Percentiles rank a stretch among this genome's conserved stretches.
Evolutionary conservation across 2,888 invertebrate genomes (phyloP).

Genomic region (Choreutis nemorana): DNA sequence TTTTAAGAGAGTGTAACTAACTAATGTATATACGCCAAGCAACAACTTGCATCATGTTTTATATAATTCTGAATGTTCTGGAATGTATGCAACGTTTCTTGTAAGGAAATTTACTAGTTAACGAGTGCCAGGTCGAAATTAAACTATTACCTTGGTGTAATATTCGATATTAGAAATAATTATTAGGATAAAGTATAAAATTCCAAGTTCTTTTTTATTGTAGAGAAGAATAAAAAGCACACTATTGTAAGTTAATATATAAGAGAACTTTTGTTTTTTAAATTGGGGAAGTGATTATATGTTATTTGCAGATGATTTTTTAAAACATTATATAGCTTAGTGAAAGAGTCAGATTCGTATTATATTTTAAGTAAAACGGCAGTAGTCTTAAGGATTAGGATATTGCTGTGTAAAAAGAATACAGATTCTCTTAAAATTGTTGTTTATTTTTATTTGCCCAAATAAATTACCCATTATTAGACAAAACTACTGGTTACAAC

Average conservation of each 20-base stretch:
- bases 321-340: constrained; percentile 36
- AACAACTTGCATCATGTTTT: constrained; percentile 19
- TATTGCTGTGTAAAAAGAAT: constrained; percentile 57
- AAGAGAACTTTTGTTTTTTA: constrained; percentile 29
- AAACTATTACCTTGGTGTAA: constrained; percentile 29
- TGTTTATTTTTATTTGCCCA: constrained; percentile 15
- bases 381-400: constrained; percentile 45
- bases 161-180: constrained; percentile 25
- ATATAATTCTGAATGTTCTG: constrained; percentile 15
- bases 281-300: constrained; percentile 23
- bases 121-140: constrained; percentile 19
- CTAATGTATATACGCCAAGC: constrained; percentile 44
- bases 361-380: constrained; percentile 55
- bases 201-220: constrained; percentile 38
- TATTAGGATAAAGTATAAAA: constrained; percentile 28
- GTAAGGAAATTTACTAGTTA: constrained; percentile 3
- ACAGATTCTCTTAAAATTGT: constrained; percentile 42
- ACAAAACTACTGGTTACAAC: too few relatives aligned
- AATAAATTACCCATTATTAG: too few relatives aligned
- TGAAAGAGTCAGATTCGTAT: constrained; percentile 58
- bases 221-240: constrained; percentile 32
- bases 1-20: constrained; percentile 9
- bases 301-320: constrained; percentile 23
- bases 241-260: constrained; percentile 29
- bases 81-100: constrained; percentile 14